Percentiles rank a stretch among this genome's conserved stretches.
Conservation (phyloP, 2,113 vertebrate species). For the Eidolon helvum region DNA sequence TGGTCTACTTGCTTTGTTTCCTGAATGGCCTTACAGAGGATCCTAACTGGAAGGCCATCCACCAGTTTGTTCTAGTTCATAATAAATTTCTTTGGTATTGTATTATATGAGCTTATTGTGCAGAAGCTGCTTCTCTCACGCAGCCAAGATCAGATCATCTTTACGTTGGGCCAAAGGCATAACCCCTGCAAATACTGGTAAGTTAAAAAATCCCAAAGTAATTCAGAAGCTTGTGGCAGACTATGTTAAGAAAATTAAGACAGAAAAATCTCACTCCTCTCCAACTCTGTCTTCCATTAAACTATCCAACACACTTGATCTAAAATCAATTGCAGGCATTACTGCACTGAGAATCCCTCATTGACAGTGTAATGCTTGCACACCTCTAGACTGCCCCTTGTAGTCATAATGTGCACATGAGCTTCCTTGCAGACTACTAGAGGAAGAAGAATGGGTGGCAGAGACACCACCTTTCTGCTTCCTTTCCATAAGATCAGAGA, state of each 20-base stretch:
- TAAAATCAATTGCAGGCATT: neutral
- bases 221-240: neutral
- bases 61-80: neutral
- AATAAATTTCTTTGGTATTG: neutral
- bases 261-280: neutral
- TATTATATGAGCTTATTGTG: neutral
- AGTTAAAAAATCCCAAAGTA: neutral
- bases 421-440: neutral
- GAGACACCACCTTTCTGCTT: neutral
- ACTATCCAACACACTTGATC: neutral
- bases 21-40: neutral
- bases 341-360: neutral
- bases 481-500: neutral
- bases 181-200: neutral
- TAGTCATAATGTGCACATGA: neutral
- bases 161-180: neutral
- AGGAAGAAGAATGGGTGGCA: neutral
- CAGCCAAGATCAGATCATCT: neutral
- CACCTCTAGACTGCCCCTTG: neutral
- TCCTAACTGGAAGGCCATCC: conserved; percentile 3
- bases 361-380: neutral
- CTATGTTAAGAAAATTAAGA: neutral
- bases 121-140: neutral
- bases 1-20: neutral
- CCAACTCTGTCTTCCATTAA: neutral